phyloP scores from a whole-genome alignment of 2,888 invertebrate species.

The Nephrotoma flavescens region DNA sequence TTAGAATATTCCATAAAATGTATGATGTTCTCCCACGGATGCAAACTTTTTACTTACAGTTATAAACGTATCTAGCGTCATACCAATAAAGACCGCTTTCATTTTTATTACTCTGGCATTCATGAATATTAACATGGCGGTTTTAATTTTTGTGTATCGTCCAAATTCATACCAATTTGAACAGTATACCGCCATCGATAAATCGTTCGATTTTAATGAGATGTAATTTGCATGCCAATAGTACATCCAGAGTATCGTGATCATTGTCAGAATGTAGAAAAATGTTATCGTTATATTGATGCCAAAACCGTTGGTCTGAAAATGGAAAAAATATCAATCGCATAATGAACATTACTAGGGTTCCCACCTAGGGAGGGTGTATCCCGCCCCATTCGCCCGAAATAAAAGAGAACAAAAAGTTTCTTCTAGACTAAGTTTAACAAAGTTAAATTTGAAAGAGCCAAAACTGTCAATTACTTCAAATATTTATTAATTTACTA shows the following conservation, averaged over 20 bases:
- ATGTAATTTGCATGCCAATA: constrained; percentile 11
- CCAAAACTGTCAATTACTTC: too few species aligned
- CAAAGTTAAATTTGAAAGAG: too few species aligned
- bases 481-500: too few species aligned
- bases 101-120: constrained; percentile 5
- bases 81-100: constrained; percentile 6
- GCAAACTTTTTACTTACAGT: neutral
- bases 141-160: neutral
- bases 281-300: constrained; percentile 6
- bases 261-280: constrained; percentile 10
- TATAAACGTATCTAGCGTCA: constrained; percentile 9
- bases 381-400: too few species aligned
- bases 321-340: neutral
- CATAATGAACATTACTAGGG: too few species aligned
- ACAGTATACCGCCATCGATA: constrained; percentile 5
- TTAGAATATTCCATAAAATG: neutral
- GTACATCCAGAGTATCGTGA: constrained; percentile 9
- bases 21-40: too few species aligned
- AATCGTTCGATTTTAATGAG: neutral
- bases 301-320: neutral
- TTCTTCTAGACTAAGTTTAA: neutral
- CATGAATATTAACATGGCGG: constrained; percentile 7
- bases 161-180: constrained; percentile 7
- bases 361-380: too few species aligned
- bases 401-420: neutral